Evolutionary conservation across 2,113 vertebrate species (phyloP), one percentile per base, ranked within the genome.

Genomic region (Bufo gargarizans): DNA sequence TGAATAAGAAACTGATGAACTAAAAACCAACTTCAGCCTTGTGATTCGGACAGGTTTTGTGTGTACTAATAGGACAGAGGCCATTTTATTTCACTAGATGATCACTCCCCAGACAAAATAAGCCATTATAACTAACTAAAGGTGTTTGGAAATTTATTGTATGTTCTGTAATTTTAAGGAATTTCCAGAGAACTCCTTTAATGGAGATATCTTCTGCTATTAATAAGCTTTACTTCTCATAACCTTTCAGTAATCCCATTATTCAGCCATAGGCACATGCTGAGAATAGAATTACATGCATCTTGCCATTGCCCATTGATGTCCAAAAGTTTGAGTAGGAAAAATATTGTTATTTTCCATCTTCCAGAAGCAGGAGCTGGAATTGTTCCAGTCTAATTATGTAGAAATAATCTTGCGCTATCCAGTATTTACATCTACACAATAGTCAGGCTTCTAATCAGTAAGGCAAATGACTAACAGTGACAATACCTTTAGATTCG

Each of bases 371-470:
- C 20, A 20, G 67, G 59, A 87, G 33, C 67, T 87, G 86, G 77
- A 87, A 87, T 47, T 14, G 72, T 61, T 76, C 79, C 79, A 88
- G 56, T 88, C 82, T 82, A 88, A 88, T 88, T 87, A 87, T 72
- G 65, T 33, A 49, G 22, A 87, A 80, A 58, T 71, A 17, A 87
- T 71, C 22, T 45, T 53, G 56, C 49, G 47, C 55, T 61, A 82
- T 88, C 69, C 19, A 82, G 11, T 88, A 71, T 82, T 88, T 88
- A 76, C 80, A 88, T 82, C 43, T 50, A 45, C 53, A 88, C 69
- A 82, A 82, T 76, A 88, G 79, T 16, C 67, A 74, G 58, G 14
- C 50, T 80, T 50, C 61, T 79, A 80, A 71, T 69, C 86, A 81
- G 86, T n/a, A 63, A 87, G 63, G 63, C 71, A 87, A 87, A 81